phyloP scores from a whole-genome alignment of 2,797 vertebrate species.

The Clamator glandarius region DNA sequence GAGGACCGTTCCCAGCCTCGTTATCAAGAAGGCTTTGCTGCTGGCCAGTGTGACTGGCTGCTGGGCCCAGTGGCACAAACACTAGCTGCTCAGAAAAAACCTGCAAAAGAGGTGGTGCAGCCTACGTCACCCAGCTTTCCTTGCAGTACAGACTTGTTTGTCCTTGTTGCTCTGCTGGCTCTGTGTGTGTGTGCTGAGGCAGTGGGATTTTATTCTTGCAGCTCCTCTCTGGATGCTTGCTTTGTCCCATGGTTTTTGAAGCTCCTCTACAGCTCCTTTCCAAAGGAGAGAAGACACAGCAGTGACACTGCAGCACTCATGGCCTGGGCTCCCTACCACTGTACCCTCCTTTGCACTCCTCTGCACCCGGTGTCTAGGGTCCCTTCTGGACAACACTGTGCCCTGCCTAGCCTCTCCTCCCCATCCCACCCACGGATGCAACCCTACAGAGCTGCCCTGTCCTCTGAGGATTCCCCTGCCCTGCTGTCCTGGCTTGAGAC shows the following conservation, averaged over 20 bases:
- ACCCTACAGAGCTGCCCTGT: not conserved
- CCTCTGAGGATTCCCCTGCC: not conserved
- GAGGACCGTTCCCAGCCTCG: not conserved
- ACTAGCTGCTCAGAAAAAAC: not conserved
- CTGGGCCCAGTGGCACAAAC: not conserved
- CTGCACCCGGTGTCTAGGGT: not conserved
- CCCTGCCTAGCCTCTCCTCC: not conserved
- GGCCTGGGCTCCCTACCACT: not conserved
- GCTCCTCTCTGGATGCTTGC: not conserved
- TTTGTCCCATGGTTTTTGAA: not conserved
- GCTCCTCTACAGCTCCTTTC: not conserved
- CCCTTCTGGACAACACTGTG: rapidly evolving
- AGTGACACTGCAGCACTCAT: rapidly evolving
- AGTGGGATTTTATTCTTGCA: not conserved
- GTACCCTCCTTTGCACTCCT: too few species aligned
- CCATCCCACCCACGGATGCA: not conserved
- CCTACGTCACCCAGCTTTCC: not conserved
- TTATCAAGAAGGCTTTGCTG: not conserved
- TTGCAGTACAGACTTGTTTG: rapidly evolving
- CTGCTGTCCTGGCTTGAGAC: not conserved
- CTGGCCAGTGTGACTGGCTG: not conserved
- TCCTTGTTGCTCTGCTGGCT: not conserved
- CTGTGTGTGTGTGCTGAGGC: too few species aligned
- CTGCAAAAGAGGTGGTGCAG: not conserved
- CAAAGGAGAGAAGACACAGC: not conserved